phyloP scores from a whole-genome alignment of 2,113 vertebrate species.

The Phylloscopus trochilus region DNA sequence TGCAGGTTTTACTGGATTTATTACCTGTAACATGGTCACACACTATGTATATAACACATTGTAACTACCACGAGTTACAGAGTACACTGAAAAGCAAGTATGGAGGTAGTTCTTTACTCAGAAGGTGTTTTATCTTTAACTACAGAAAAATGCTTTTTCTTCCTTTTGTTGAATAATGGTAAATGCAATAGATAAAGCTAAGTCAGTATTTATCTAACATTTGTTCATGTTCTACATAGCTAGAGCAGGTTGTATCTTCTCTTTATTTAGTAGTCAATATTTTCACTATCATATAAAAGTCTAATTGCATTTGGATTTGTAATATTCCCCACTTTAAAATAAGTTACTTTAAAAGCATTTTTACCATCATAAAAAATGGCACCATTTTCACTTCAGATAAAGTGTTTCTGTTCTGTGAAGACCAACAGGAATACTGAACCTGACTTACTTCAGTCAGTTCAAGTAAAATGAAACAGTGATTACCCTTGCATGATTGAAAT shows the following conservation, averaged over 20 bases:
- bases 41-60: too few relatives aligned
- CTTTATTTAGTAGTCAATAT: background rate
- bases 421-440: background rate
- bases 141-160: background rate
- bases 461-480: background rate
- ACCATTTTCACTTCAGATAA: background rate
- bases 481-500: background rate
- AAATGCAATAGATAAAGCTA: background rate
- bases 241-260: background rate
- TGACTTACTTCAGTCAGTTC: background rate
- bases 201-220: background rate
- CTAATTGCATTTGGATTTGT: background rate
- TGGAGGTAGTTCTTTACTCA: background rate
- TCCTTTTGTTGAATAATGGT: background rate
- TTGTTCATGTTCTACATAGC: background rate
- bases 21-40: background rate
- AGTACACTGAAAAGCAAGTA: background rate
- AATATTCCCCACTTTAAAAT: background rate
- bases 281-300: background rate
- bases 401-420: background rate
- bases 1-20: background rate
- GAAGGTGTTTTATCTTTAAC: background rate
- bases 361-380: background rate
- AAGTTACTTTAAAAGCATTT: background rate
- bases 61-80: background rate